phyloP scores from a whole-genome alignment of 2,797 vertebrate genomes.

The Amphiprion clarkii region DNA sequence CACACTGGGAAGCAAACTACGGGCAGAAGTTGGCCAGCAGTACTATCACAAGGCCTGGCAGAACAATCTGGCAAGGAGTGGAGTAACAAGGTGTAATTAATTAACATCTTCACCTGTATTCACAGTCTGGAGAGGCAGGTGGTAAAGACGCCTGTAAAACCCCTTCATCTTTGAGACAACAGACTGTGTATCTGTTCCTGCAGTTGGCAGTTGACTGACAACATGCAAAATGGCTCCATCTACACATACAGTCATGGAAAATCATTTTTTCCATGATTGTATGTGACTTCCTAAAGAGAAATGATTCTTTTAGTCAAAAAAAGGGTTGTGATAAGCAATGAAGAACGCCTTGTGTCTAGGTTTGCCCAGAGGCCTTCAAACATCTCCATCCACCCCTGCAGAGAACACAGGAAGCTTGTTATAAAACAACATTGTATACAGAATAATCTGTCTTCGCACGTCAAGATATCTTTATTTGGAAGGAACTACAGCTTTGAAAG shows the following conservation, averaged over 20 bases:
- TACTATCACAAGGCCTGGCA: too few relatives aligned
- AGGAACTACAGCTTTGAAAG: constrained; percentile 13
- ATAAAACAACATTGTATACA: constrained; percentile 4
- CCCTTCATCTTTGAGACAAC: too few relatives aligned
- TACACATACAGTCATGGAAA: background rate
- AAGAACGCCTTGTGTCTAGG: background rate
- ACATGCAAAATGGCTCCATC: too few relatives aligned
- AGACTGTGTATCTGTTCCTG: too few relatives aligned
- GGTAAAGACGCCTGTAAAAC: background rate
- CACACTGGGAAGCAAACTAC: too few relatives aligned
- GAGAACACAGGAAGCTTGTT: background rate
- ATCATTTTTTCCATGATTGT: too few relatives aligned
- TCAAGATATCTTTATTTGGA: constrained; percentile 18
- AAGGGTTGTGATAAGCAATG: background rate
- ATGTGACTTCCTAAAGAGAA: background rate
- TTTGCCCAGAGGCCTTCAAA: background rate
- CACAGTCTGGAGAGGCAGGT: background rate
- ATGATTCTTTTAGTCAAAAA: background rate
- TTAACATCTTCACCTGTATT: too few relatives aligned
- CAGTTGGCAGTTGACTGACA: too few relatives aligned
- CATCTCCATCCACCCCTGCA: background rate
- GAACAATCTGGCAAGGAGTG: too few relatives aligned
- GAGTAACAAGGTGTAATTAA: too few relatives aligned
- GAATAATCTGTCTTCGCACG: constrained; percentile 14
- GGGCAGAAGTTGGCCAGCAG: too few relatives aligned